A percentile compares a stretch with the other conserved stretches of the same genome.
These are phyloP conservation scores for Scaptomyza pallida DNA, from an alignment of 1,140 invertebrate genomes.

Conservation along the genomic window DNA sequence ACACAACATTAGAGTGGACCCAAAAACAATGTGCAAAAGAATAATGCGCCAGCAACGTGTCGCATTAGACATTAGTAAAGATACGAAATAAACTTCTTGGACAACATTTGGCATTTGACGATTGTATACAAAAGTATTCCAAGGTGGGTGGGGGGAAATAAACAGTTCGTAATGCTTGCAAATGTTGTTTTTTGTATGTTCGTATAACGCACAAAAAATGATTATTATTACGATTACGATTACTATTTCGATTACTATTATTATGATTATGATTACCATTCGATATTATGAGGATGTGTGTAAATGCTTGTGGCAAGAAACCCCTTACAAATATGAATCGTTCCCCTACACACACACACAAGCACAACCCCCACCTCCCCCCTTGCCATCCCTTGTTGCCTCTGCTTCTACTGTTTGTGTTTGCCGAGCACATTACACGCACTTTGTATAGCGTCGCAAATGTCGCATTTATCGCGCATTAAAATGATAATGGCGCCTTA, in stretches of 20 bases:
- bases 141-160: not conserved
- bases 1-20: slow-evolving; percentile 8
- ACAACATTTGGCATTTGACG: slow-evolving; percentile 60
- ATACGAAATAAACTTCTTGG: slow-evolving; percentile 16
- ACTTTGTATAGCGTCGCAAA: slow-evolving; percentile 77
- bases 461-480: slow-evolving; percentile 83
- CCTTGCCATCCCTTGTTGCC: not conserved
- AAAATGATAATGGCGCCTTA: slow-evolving; percentile 76
- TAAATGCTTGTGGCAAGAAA: slow-evolving; percentile 7
- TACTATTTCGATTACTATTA: slow-evolving; percentile 71
- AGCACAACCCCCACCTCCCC: not conserved
- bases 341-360: slow-evolving; percentile 11
- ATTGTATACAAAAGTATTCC: slow-evolving; percentile 80
- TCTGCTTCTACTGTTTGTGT: slow-evolving; percentile 22
- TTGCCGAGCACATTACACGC: slow-evolving; percentile 76
- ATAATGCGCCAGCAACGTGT: slow-evolving; percentile 75
- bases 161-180: slow-evolving; percentile 60
- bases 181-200: slow-evolving; percentile 65
- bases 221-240: slow-evolving; percentile 74
- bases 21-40: slow-evolving; percentile 55
- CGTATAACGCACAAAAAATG: slow-evolving; percentile 69
- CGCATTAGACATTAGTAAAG: slow-evolving; percentile 56
- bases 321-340: slow-evolving; percentile 75
- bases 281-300: slow-evolving; percentile 51
- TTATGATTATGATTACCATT: slow-evolving; percentile 82